Evolutionary conservation across 2,113 vertebrate genomes (phyloP).

Genomic region (Centropristis striata): DNA sequence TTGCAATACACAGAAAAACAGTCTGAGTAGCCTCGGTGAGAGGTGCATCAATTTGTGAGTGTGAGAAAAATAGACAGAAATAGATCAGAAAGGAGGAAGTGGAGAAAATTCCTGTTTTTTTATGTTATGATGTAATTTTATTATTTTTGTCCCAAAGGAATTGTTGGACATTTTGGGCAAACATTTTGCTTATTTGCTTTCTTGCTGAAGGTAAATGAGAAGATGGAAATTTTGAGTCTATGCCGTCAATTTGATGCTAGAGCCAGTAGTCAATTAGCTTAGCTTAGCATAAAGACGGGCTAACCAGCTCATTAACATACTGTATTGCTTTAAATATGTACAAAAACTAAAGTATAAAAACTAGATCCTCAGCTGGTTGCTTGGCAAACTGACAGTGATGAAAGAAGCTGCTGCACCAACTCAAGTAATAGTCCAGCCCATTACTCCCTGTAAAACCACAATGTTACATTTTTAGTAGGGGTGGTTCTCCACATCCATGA

Average conservation of each 20-base stretch:
- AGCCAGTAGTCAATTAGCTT: background rate
- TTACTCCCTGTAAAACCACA: background rate
- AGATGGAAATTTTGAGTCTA: background rate
- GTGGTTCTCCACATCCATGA: too few relatives aligned
- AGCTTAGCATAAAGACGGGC: background rate
- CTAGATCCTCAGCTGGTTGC: background rate
- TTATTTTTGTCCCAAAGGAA: background rate
- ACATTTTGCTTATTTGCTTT: background rate
- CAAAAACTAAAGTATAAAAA: background rate
- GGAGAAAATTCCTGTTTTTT: background rate
- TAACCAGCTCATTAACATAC: background rate
- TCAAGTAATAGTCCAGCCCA: background rate
- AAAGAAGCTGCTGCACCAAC: background rate
- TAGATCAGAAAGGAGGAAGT: background rate
- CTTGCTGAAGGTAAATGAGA: background rate
- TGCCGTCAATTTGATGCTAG: background rate
- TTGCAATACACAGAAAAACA: slow-evolving; percentile 56
- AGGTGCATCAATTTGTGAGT: slow-evolving; percentile 29
- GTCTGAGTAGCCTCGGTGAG: slow-evolving; percentile 34
- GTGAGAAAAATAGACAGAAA: slow-evolving; percentile 13
- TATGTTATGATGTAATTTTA: background rate
- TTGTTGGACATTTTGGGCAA: slow-evolving; percentile 2
- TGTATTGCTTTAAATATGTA: background rate
- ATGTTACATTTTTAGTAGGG: background rate
- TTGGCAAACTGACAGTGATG: background rate